Base-by-base conservation (phyloP, 2,888 invertebrate species). In the Syrphus vitripennis region DNA sequence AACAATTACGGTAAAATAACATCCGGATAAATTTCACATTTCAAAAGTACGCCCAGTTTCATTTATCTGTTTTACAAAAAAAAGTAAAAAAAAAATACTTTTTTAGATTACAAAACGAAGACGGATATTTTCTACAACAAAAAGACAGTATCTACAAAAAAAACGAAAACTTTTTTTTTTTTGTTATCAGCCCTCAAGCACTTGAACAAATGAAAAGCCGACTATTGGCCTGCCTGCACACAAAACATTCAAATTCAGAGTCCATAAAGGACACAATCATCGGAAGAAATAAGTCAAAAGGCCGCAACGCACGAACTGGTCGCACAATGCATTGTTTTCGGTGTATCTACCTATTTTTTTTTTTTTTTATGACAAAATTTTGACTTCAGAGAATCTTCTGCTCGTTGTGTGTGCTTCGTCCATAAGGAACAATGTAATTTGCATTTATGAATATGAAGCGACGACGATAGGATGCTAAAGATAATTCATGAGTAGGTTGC, bases 351-450 rank as follows among this genome's bases (percentile, higher is more conserved):
- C 14, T 21, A 61, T 29, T 14, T 55, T 40, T 50, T 31, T 19
- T 40, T 19, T 14, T n/a, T 61, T 61, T 63, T 82, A n/a, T 42
- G 37, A 37, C 48, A 55, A 48, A 75, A 57, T 70, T 79, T 67
- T 31, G 14, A 57, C 37, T 57, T 45, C 21, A 19, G 12, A 29
- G 61, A 72, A n/a, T 74, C 67, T n/a, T 45, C 34, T 67, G n/a
- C 3, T 34, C 1, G 2, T 10, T 1, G 12, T 7, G 12, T 21
- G 3, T n/a, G 21, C 67, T 50, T 29, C 29, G 5, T 40, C 61
- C 79, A 83, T 79, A 71, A 77, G 84, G 84, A 81, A 86, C 84
- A 86, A 86, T 86, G 84, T 77, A 81, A 81, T 86, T 86, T 86
- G 84, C 84, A 86, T 86, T 86, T 81, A 86, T 86, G 84, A 86